Base-by-base conservation (phyloP, 2,888 invertebrate species). In the Mellilla xanthometata region DNA sequence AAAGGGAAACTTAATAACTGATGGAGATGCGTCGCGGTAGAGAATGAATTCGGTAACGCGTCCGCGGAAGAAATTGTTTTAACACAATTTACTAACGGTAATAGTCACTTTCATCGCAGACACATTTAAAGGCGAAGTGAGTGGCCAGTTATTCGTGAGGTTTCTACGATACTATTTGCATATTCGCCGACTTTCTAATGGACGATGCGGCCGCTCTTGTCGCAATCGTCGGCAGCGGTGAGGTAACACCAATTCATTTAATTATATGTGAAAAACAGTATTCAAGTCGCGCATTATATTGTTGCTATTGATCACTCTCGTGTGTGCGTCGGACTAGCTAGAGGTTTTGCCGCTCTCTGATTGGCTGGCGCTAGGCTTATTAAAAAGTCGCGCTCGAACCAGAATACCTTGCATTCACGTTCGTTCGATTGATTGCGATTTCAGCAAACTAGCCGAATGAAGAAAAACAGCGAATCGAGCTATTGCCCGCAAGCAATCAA, bases 121-220 rank as follows among this genome's bases (percentile, higher is more conserved):
- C 85, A 83, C 81, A 84, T 85, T 82, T 83, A 81, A 83, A 86
- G 82, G 80, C 83, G 75, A 80, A 84, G 86, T 82, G 83, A 85
- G 84, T 86, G 87, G 88, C 82, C 85, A 86, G 88, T 84, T 88
- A 87, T 87, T 89, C 85, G 88, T 87, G 86, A 81, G 86, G 86
- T 88, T 88, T 88, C 88, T 88, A 89, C 88, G 82, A 86, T 86
- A 88, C 81, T 86, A 89, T 89, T 89, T 89, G 89, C 89, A 89
- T 89, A 88, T 88, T 87, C 83, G 81, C 84, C 80, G 84, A 89
- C 88, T 88, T 89, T 89, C 89, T 89, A 89, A 89, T 88, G 87
- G 87, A 82, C 87, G 85, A 86, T 85, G 81, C 81, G 86, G 81
- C 72, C 77, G 76, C 68, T 83, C 83, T 88, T 85, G 88, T 86